phyloP scores from a whole-genome alignment of 2,113 vertebrate genomes.

The Psammodynastes pulverulentus region DNA sequence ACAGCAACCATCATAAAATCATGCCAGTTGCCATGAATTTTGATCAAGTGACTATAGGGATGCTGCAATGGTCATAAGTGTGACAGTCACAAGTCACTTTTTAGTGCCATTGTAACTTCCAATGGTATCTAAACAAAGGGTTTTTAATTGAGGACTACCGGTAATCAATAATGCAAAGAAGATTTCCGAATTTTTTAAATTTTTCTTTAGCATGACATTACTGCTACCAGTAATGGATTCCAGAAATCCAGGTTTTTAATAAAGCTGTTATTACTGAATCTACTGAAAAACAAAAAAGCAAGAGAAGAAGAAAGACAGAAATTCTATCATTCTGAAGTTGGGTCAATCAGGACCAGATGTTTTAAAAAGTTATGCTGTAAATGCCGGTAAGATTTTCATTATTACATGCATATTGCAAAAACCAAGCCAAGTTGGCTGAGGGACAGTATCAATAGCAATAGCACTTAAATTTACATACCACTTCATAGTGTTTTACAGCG shows the following conservation, averaged over 20 bases:
- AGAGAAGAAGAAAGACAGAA: neutral
- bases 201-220: neutral
- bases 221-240: no score
- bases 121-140: no score
- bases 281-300: neutral
- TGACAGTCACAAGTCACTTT: no score
- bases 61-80: no score
- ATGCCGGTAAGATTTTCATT: neutral
- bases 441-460: neutral
- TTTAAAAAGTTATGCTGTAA: neutral
- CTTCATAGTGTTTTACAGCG: no score
- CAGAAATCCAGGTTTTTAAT: neutral
- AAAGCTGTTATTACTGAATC: neutral
- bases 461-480: no score
- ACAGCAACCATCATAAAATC: no score
- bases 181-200: neutral
- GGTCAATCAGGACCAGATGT: neutral
- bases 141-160: no score
- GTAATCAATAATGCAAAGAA: neutral
- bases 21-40: no score
- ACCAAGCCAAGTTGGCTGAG: neutral
- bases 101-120: no score
- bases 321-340: neutral
- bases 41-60: no score
- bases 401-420: neutral